Percentiles rank a stretch among this genome's conserved stretches.
phyloP scores from a whole-genome alignment of 2,113 vertebrate species.

The Triplophysa dalaica region DNA sequence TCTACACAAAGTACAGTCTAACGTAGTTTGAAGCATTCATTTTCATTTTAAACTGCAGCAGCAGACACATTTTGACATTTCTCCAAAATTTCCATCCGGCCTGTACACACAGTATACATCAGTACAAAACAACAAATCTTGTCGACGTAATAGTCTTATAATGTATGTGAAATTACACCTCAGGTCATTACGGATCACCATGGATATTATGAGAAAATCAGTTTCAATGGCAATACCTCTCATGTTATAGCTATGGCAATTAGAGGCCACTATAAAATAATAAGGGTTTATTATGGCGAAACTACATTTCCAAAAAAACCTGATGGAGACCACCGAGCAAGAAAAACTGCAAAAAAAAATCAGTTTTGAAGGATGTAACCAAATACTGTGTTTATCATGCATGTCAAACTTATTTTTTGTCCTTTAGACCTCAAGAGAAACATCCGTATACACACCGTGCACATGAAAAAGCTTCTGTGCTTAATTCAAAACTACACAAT shows the following conservation, averaged over 20 bases:
- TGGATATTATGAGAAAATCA: not conserved
- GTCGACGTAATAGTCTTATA: not conserved
- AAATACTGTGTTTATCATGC: not conserved
- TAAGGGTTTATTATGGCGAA: too few relatives aligned
- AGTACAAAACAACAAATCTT: not conserved
- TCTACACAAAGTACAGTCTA: slow-evolving; percentile 53
- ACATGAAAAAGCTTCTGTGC: not conserved
- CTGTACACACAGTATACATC: not conserved
- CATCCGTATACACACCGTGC: not conserved
- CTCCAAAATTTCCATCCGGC: too few relatives aligned
- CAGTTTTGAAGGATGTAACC: not conserved
- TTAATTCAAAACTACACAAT: not conserved
- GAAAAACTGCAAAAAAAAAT: not conserved
- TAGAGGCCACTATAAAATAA: too few relatives aligned
- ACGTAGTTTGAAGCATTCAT: slow-evolving; percentile 27
- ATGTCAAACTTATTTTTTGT: not conserved
- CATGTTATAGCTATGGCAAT: too few relatives aligned
- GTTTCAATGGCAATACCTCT: not conserved
- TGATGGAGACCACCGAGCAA: not conserved
- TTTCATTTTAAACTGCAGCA: not conserved
- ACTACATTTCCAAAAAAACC: not conserved
- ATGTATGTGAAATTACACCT: not conserved
- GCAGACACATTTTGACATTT: not conserved
- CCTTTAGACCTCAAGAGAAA: not conserved
- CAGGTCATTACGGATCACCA: not conserved